These are phyloP conservation scores for Mesoligia furuncula DNA, from an alignment of 2,888 invertebrate genomes.

Conservation along the genomic window DNA sequence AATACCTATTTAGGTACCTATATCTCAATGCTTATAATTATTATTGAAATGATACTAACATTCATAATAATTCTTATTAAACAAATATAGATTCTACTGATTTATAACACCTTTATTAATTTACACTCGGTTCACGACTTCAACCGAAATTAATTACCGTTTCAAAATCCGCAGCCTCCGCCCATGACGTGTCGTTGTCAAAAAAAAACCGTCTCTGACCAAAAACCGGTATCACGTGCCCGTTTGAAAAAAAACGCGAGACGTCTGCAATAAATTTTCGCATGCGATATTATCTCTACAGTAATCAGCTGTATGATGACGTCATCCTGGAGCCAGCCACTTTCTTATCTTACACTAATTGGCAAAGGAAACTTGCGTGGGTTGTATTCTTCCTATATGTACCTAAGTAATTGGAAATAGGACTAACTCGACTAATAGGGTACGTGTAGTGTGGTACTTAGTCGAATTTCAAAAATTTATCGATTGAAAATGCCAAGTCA, in stretches of 20 bases:
- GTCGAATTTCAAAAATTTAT: background rate
- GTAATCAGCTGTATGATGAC: conserved; percentile 62
- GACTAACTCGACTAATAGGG: conserved; percentile 4
- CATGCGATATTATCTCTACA: conserved; percentile 57
- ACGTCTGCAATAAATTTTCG: conserved; percentile 54
- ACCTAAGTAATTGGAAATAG: conserved; percentile 29
- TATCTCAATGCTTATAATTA: background rate
- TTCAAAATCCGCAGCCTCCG: conserved; percentile 41
- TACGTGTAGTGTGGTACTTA: background rate
- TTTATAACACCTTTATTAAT: conserved; percentile 11
- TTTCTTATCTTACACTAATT: conserved; percentile 64
- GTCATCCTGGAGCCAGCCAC: conserved; percentile 58
- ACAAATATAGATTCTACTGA: background rate
- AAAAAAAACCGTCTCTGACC: conserved; percentile 41
- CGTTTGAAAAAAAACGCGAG: conserved; percentile 53
- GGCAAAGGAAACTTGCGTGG: conserved; percentile 41
- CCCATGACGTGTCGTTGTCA: conserved; percentile 47
- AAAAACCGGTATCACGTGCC: conserved; percentile 52
- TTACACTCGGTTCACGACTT: conserved; percentile 1
- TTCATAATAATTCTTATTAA: background rate
- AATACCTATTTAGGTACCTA: background rate
- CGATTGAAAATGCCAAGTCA: background rate
- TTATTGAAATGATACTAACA: background rate
- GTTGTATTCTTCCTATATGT: conserved; percentile 27
- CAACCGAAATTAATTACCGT: conserved; percentile 53